These are phyloP conservation scores for Metaphire vulgaris DNA, from an alignment of 1,140 invertebrate genomes.

Conservation along the genomic window DNA sequence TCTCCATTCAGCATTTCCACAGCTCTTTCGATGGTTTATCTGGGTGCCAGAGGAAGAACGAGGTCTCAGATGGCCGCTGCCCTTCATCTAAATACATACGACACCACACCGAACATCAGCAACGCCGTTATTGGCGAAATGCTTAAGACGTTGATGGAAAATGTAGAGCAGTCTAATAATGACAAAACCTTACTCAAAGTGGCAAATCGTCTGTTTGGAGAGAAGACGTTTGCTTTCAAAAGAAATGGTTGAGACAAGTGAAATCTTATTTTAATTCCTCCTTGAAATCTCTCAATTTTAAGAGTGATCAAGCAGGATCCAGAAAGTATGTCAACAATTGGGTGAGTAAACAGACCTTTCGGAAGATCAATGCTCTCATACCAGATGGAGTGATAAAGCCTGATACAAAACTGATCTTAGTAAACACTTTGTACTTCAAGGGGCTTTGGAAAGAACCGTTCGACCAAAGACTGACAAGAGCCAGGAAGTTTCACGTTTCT, in stretches of 20 bases:
- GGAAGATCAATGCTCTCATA: constrained; percentile 61
- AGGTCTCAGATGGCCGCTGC: constrained; percentile 50
- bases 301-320: constrained; percentile 33
- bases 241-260: neutral
- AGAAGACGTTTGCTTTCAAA: neutral
- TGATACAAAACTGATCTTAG: constrained; percentile 62
- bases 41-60: constrained; percentile 65
- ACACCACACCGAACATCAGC: neutral
- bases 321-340: constrained; percentile 61
- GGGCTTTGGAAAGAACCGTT: constrained; percentile 68
- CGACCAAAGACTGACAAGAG: constrained; percentile 55
- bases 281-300: constrained; percentile 18
- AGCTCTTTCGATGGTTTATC: constrained; percentile 70
- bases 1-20: constrained; percentile 79
- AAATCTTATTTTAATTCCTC: neutral
- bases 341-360: constrained; percentile 61
- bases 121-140: neutral
- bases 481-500: constrained; percentile 39
- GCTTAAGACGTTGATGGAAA: neutral
- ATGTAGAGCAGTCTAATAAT: neutral
- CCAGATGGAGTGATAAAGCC: constrained; percentile 49
- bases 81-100: constrained; percentile 15
- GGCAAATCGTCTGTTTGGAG: constrained; percentile 15
- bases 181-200: neutral
- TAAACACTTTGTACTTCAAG: constrained; percentile 71